Base-by-base conservation (phyloP, 2,888 invertebrate species). In the Drosophila neutralis region DNA sequence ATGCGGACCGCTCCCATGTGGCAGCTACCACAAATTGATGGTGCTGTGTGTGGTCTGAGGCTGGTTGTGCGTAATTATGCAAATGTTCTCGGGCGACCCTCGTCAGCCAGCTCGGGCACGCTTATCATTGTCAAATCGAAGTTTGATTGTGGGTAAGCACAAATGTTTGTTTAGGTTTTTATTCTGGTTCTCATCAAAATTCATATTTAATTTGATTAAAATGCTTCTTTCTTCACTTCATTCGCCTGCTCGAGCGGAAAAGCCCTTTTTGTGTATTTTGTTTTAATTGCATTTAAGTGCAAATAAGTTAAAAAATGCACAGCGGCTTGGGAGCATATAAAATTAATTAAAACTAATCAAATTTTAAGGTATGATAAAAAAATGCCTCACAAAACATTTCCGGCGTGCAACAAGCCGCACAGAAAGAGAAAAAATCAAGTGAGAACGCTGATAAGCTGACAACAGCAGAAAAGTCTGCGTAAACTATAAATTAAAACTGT, bases 311-410 rank as follows among this genome's bases (percentile, higher is more conserved):
- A 27, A 65, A 58, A 68, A 59, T 49, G 65, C 68, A 62, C 52
- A 54, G 57, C 48, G 68, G 48, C 24, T 76, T 57, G 74, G 65
- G 71, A 76, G 71, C 83, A 76, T 83, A 79, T 71, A 35, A 71
- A 83, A 83, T 81, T 73, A 79, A 87, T 87, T 81, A 83, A 81
- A 59, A 68, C 76, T 80, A 83, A 80, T 80, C 72, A 75, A 72
- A 69, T 78, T 71, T 72, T 76, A 49, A 76, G 73, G 69, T 72
- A 74, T 67, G 38, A 49, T 54, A 18, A 60, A 48, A 52, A 52
- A 69, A 52, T 61, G 59, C 49, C 73, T 71, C 68, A 72, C 60
- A 53, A 40, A 65, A 31, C 76, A 77, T 80, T 69, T 85, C 79
- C 76, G 74, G 69, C 70, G 64, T 45, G 35, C 51, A 33, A 33